Base-by-base conservation (phyloP, 2,797 vertebrate genomes). In the Octomys mimax region DNA sequence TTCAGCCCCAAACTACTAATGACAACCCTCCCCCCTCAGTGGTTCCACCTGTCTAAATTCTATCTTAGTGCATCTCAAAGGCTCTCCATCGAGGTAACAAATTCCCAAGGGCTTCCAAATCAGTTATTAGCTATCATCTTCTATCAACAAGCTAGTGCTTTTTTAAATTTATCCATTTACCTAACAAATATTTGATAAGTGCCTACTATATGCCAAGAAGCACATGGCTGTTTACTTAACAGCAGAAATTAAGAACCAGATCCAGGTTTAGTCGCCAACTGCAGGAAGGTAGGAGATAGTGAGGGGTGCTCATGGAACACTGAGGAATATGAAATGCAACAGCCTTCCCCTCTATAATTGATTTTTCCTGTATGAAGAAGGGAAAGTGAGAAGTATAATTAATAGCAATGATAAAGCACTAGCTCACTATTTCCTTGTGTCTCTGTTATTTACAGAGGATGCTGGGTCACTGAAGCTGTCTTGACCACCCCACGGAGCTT, bases 141-240 rank as follows among this genome's bases (percentile, higher is more conserved):
- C 36, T 92, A 66, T 91, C 75, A 90, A 24, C 64, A 91, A 52
- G 18, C 5, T 49, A 49, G 19, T 36, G 52, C 4, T 22, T 16
- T 88, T 89, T 62, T 78, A 83, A 36, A 73, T 85, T 88, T 92
- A 89, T 22, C 26, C 21, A 86, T 46, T 93, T 24, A 71, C 28
- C 85, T 82, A 92, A 87, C 80, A 93, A 95, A 62, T 84, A 84
- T 91, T 87, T 87, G 6, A 31, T 62, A 92, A 87, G 52, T 49
- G 54, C 28, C 42, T 64, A 59, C 36, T 68, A 9, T n/a, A 36
- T 89, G 26, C 39, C 52, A 85, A 31, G 92, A 75, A 94, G 8
- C 19, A 33, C 19, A 79, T 9, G 49, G 21, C 2, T 77, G 62
- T 61, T 94, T 95, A n/a, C 19, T 22, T 84, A 59, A 46, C 52